These are phyloP conservation scores for Thaumetopoea pityocampa DNA, from an alignment of 1,140 invertebrate species.

Conservation along the genomic window DNA sequence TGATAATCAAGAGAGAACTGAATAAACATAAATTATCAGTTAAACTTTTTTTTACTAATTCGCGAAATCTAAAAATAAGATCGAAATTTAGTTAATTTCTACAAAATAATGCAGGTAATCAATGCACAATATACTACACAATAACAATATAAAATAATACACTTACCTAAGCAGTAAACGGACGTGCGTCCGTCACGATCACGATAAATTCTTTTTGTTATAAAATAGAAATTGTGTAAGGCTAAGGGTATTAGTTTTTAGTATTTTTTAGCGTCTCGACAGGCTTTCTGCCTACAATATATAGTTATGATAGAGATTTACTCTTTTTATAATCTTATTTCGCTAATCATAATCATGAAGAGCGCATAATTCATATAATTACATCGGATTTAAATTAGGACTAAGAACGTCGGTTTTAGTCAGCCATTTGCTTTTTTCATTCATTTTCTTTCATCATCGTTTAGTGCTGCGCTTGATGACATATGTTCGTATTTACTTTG, in stretches of 20 bases:
- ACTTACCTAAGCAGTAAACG: constrained; percentile 62
- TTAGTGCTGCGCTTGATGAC: constrained; percentile 23
- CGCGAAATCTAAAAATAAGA: constrained; percentile 31
- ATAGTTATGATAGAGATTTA: constrained; percentile 47
- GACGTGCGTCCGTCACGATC: constrained; percentile 53
- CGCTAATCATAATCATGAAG: constrained; percentile 69
- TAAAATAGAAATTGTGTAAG: constrained; percentile 45
- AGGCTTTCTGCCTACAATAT: constrained; percentile 44
- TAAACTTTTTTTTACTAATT: constrained; percentile 4
- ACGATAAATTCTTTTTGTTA: constrained; percentile 51
- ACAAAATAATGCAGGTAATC: constrained; percentile 21
- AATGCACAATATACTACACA: constrained; percentile 23
- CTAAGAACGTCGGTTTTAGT: constrained; percentile 62
- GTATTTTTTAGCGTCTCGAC: constrained; percentile 31
- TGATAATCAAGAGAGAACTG: constrained; percentile 5
- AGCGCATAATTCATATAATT: constrained; percentile 70
- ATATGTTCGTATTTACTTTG: too few species aligned
- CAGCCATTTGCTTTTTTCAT: constrained; percentile 71
- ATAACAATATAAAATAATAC: constrained; percentile 37
- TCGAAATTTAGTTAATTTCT: constrained; percentile 13
- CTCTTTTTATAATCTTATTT: constrained; percentile 57
- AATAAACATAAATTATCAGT: constrained; percentile 2
- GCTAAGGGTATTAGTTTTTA: constrained; percentile 45
- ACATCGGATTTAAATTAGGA: constrained; percentile 63
- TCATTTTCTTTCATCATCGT: constrained; percentile 48